Base-by-base conservation (phyloP, 92 coral and sea anemone genomes). In the Umimayanthus chanpuru region DNA sequence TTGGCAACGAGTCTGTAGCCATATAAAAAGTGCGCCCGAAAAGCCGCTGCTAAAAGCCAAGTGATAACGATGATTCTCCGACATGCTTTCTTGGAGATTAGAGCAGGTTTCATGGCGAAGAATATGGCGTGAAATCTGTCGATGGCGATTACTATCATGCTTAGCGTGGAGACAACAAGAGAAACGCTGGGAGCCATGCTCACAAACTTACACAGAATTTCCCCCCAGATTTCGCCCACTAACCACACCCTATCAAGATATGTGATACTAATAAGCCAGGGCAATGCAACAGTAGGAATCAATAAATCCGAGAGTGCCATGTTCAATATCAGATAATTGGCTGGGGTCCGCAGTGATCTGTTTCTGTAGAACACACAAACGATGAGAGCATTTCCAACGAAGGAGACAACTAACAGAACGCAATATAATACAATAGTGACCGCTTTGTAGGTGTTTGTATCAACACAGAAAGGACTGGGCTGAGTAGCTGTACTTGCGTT, bases 1-100 rank as follows among this genome's bases (percentile, higher is more conserved):
- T 56, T 81, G 18, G 28, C n/a, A 41, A 81, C 86, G 10, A 81
- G 86, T 38, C 86, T 81, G 30, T 81, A 81, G 18, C 75, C 86
- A 44, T 81, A 81, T 76, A 81, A n/a, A 40, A 81, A 81, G 43
- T 81, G 86, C 8, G 86, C 86, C 12, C 86, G 86, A 66, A 81
- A 81, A 5, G 56, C 75, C 50, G 66, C 75, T 21, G 86, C 76
- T 5, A 81, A 18, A 9, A 81, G 7, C 86, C 86, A 81, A 5
- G 44, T 81, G 4, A 43, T 16, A 10, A n/a, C 86, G 20, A 81
- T 64, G 21, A 81, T 38, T 43, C 86, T 56, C 6, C 86, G 86
- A 43, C 86, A 66, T 36, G 75, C 71, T 41, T 81, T 65, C 14
- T 55, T 67, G 74, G 86, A 81, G 75, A 81, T 65, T 5, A 81